Evolutionary conservation across 2,797 vertebrate species (phyloP), one percentile per base, ranked within the genome.

Genomic region (Aeoliscus strigatus): DNA sequence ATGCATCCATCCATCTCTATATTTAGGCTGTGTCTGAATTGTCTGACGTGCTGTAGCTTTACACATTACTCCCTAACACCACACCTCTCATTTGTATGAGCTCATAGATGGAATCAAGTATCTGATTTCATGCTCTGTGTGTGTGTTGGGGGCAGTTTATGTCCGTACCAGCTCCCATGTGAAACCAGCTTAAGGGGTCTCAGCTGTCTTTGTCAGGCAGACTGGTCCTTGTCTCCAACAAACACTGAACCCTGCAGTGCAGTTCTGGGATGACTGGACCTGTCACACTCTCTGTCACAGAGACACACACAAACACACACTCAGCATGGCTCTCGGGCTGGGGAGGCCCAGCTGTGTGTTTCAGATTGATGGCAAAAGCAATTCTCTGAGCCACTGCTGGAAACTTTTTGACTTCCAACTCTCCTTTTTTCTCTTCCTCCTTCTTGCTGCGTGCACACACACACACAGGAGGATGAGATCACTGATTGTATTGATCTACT

Each of bases 401-500:
- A 71, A 60, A 60, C 61, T 55, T 49, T 32, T 37, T 53, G 50
- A 73, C 52, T 70, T 70, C 46, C 64, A 65, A 64, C 40, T 71
- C 42, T 70, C 40, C 51, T 66, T 63, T 66, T 21, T 36, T 26
- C 11, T 28, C 6, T 39, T 39, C 27, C 27, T 14, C 30, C 23
- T 23, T 33, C 41, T 21, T 15, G 9, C 35, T 48, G 16, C 30
- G 18, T 16, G 39, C 66, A 32, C 39, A 44, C 41, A 38, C 33
- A 26, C 14, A 21, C 9, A 27, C 27, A 36, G 43, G 27, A 62
- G 65, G 70, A 79, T 85, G 77, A 83, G 71, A 60, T 84, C 75
- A 79, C 69, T 67, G 49, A 60, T 72, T 57, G 28, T 66, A 81
- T 81, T 74, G 80, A 86, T 83, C 66, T 32, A 35, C 51, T 55